Conservation (phyloP, 1,140 invertebrate species). For the Trichonephila inaurata region DNA sequence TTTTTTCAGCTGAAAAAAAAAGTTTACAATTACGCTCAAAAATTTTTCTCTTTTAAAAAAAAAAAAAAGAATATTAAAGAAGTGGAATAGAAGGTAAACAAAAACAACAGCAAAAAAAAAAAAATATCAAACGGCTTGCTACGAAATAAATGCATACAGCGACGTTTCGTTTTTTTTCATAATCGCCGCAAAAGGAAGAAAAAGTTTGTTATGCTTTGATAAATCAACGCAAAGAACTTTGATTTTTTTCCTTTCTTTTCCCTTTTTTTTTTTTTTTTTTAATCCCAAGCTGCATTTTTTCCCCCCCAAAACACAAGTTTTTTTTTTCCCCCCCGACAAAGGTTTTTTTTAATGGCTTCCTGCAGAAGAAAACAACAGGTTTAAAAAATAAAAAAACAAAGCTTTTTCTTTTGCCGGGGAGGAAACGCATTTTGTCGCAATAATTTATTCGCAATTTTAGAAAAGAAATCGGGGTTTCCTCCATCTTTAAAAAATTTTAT, state of each 20-base stretch:
- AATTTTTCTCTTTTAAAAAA: not conserved
- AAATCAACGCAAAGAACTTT: slow-evolving; percentile 15
- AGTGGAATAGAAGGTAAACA: slow-evolving; percentile 3
- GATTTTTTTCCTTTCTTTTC: not conserved
- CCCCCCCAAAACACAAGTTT: not conserved
- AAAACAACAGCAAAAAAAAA: not conserved
- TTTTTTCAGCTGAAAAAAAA: not conserved
- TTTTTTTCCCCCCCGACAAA: not conserved
- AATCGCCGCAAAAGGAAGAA: not conserved
- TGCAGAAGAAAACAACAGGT: slow-evolving; percentile 39
- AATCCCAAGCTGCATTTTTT: not conserved
- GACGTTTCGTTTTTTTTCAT: slow-evolving; percentile 5
- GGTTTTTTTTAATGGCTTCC: slow-evolving; percentile 21
- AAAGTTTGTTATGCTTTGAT: not conserved
- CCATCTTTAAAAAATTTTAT: not conserved
- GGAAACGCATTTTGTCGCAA: slow-evolving; percentile 47
- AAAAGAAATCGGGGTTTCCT: not conserved
- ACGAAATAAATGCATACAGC: not conserved
- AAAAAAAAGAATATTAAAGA: not conserved
- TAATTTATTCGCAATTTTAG: slow-evolving; percentile 43
- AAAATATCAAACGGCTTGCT: not conserved
- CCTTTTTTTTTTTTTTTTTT: not conserved
- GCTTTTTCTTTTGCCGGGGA: not conserved
- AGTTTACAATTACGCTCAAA: slow-evolving; percentile 2
- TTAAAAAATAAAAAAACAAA: slow-evolving; percentile 49